phyloP scores from a whole-genome alignment of 2,113 vertebrate species.

The Nesoenas mayeri region DNA sequence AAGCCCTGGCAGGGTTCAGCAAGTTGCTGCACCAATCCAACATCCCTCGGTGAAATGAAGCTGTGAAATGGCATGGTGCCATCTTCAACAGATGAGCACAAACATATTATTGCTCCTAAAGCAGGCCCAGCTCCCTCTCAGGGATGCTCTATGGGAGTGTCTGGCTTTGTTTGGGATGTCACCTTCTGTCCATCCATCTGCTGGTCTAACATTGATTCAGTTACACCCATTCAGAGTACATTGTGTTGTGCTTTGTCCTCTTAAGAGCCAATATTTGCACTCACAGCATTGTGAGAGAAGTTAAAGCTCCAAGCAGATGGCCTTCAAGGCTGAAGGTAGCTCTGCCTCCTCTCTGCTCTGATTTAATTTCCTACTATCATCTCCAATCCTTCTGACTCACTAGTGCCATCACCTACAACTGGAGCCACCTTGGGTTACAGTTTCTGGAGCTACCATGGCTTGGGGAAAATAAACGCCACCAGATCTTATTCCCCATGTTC shows the following conservation, averaged over 20 bases:
- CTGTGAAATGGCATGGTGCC: background rate
- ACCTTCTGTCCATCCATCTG: background rate
- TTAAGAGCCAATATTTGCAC: background rate
- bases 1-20: background rate
- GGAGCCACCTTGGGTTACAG: background rate
- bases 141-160: background rate
- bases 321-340: background rate
- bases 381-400: background rate
- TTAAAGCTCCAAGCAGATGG: background rate
- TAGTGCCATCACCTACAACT: background rate
- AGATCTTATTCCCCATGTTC: background rate
- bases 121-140: background rate
- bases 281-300: background rate
- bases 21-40: background rate
- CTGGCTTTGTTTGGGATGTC: background rate
- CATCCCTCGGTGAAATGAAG: background rate
- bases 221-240: background rate
- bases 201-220: background rate
- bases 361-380: background rate
- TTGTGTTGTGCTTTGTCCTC: background rate
- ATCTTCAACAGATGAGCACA: background rate
- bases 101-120: background rate
- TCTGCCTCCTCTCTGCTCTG: background rate
- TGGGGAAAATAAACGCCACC: background rate
- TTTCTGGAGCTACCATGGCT: background rate